Base-by-base conservation (phyloP, 2,888 invertebrate genomes). In the Pecten maximus region DNA sequence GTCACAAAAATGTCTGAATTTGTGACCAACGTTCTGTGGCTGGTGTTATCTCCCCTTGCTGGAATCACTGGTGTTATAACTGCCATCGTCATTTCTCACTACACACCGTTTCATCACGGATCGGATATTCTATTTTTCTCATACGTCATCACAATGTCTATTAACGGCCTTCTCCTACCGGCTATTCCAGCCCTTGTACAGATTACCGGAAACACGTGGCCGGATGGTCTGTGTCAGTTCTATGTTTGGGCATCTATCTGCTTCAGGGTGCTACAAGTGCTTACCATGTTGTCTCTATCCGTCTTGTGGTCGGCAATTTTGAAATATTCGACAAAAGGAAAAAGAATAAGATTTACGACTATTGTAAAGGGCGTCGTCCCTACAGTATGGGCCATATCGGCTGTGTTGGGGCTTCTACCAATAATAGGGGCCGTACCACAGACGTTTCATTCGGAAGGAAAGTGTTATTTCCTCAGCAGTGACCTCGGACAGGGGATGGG, bases 41-140 rank as follows among this genome's bases (percentile, higher is more conserved):
- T 95, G 89, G 91, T 95, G 74, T 60, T 95, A 40, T 93, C 94
- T 19, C 94, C 95, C 2, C 39, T 95, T 12, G 95, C 94, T 16
- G 88, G 95, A 48, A 40, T 95, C 39, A 94, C 93, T 54, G 94
- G 95, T 92, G 90, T 95, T 40, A 87, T 94, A 23, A 94, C 94
- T 74, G 91, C 95, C 35, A 74, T 94, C 10, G 89, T 94, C 19
- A 93, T 95, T 28, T 92, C 92, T 15, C 95, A 95, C 87, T 95
- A 95, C 92, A 92, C 91, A 40, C 93, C 94, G 0, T 93, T 93
- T 91, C 94, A 94, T 89, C 95, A 95, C 91, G 95, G 95, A 89
- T 94, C 95, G 28, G 95, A 95, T 92, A 93, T 95, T 89, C 93
- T 94, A 4, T 89, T 95, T 39, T 90, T 94, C 28, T 95, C 95